These are phyloP conservation scores for Sorex fumeus DNA, from an alignment of 2,113 vertebrate species.

Conservation along the genomic window DNA sequence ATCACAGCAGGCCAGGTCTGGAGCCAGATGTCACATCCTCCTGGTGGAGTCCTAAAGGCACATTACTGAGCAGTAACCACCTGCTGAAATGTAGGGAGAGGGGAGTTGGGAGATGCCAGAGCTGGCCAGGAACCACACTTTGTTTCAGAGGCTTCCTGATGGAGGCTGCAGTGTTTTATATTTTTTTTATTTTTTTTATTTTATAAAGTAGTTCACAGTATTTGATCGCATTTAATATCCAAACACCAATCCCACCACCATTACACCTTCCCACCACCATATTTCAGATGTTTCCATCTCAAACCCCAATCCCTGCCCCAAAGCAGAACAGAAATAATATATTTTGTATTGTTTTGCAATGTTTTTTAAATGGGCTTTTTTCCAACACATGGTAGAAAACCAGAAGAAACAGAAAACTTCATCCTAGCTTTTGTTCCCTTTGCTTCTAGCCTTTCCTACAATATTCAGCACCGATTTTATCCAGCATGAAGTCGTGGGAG, in stretches of 20 bases:
- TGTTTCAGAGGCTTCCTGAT: conserved; percentile 14
- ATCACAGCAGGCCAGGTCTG: not conserved
- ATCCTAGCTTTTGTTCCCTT: not conserved
- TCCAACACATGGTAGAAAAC: not conserved
- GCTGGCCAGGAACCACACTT: conserved; percentile 49
- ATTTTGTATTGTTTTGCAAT: too few species aligned
- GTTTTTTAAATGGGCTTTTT: not conserved
- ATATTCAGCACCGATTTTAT: conserved; percentile 94
- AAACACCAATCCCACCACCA: too few species aligned
- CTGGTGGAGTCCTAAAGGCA: not conserved
- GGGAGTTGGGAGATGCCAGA: not conserved
- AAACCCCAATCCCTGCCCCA: too few species aligned
- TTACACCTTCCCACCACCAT: too few species aligned
- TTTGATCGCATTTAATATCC: too few species aligned
- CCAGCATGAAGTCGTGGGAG: conserved; percentile 92
- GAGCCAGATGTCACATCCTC: not conserved
- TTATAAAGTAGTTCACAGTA: too few species aligned
- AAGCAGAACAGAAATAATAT: too few species aligned
- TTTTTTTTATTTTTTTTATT: too few species aligned
- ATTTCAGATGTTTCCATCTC: too few species aligned
- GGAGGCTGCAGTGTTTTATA: not conserved
- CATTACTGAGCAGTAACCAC: not conserved
- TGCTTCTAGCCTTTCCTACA: conserved; percentile 92
- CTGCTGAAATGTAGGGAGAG: not conserved
- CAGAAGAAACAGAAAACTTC: not conserved